These are phyloP conservation scores for Catharus fuscescens DNA, from an alignment of 2,113 vertebrate species.

Conservation along the genomic window DNA sequence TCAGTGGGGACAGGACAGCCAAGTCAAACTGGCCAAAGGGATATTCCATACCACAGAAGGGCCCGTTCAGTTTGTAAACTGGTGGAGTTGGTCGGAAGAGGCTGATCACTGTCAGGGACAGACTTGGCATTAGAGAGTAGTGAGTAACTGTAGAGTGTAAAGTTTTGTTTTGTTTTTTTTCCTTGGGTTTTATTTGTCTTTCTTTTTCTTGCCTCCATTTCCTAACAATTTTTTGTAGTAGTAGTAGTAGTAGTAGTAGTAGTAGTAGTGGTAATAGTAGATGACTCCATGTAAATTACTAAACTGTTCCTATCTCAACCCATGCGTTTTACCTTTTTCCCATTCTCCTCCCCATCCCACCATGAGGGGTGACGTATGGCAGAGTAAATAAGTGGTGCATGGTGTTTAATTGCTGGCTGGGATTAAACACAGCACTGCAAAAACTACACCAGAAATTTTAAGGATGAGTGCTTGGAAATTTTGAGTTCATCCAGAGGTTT, in stretches of 20 bases:
- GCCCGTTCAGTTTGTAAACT: not conserved
- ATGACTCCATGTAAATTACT: not conserved
- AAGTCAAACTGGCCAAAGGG: accelerated
- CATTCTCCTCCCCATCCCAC: not conserved
- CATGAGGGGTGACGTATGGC: not conserved
- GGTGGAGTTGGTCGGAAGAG: not conserved
- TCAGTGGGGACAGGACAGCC: accelerated
- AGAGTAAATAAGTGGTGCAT: not conserved
- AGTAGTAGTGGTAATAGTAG: not conserved
- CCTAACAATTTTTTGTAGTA: not conserved
- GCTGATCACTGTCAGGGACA: not conserved
- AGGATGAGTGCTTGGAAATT: not conserved
- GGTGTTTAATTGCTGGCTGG: not conserved
- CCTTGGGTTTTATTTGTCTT: not conserved
- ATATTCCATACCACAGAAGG: not conserved
- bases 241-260: too few species aligned
- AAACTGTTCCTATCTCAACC: not conserved
- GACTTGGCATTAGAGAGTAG: not conserved
- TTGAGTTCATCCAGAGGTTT: not conserved
- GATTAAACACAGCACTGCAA: not conserved
- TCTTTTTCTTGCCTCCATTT: not conserved
- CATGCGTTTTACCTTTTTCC: accelerated
- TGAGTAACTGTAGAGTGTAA: not conserved
- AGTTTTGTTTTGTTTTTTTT: not conserved
- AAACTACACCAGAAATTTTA: not conserved